Evolutionary conservation across 2,888 invertebrate genomes (phyloP).

Genomic region (Coenonympha glycerion): DNA sequence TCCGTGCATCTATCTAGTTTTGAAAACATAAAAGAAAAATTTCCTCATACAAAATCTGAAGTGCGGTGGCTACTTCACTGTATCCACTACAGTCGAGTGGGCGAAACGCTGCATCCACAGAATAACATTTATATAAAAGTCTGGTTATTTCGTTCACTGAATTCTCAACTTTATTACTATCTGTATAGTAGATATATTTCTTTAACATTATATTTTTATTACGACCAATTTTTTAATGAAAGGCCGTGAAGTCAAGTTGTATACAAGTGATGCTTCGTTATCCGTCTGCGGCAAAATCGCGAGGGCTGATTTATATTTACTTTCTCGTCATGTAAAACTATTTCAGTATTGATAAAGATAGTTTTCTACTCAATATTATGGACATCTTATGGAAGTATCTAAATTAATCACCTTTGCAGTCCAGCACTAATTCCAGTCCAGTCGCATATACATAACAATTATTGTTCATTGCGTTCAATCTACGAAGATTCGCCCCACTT

Average conservation of each 20-base stretch:
- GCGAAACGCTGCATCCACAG: constrained; percentile 29
- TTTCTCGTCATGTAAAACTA: neutral
- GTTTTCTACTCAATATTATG: too few species aligned
- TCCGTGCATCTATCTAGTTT: neutral
- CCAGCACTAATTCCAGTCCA: too few species aligned
- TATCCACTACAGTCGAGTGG: constrained; percentile 24
- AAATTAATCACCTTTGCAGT: too few species aligned
- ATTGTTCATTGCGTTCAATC: too few species aligned
- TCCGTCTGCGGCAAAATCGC: constrained; percentile 30
- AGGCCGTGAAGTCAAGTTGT: constrained; percentile 26
- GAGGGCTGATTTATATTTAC: constrained; percentile 4
- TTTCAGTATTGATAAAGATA: too few species aligned
- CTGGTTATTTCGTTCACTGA: constrained; percentile 4
- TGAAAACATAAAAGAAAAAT: constrained; percentile 19
- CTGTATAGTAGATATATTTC: constrained; percentile 11
- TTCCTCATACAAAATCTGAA: constrained; percentile 33
- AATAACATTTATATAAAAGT: constrained; percentile 31
- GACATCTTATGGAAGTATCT: too few species aligned
- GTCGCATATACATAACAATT: too few species aligned
- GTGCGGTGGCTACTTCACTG: constrained; percentile 32
- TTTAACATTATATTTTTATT: constrained; percentile 11
- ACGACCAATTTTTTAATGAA: constrained; percentile 31
- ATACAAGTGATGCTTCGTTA: constrained; percentile 34
- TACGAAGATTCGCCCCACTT: too few species aligned
- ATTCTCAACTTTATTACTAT: constrained; percentile 17